These are phyloP conservation scores for Dendrocincla fuliginosa DNA, from an alignment of 2,797 vertebrate species.

Conservation along the genomic window DNA sequence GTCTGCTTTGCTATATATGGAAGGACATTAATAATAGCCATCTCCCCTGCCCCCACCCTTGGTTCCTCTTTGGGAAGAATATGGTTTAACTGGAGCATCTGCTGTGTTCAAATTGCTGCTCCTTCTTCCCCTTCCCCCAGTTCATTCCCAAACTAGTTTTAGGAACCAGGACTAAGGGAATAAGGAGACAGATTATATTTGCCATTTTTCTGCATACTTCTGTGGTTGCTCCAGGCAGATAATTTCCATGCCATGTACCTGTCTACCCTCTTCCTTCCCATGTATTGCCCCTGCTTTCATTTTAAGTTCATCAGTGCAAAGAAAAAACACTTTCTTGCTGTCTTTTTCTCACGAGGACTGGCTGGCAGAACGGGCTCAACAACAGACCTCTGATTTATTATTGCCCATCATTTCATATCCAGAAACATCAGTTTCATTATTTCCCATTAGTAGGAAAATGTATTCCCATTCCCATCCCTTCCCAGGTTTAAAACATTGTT, in stretches of 20 bases:
- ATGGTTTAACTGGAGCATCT: constrained; percentile 50
- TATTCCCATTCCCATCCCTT: not conserved
- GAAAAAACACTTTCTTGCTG: not conserved
- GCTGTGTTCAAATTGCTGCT: constrained; percentile 18
- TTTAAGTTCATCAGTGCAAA: not conserved
- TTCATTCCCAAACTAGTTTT: constrained; percentile 44
- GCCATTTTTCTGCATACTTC: not conserved
- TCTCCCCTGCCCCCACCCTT: constrained; percentile 51
- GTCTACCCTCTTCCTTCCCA: not conserved
- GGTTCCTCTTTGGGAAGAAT: constrained; percentile 15
- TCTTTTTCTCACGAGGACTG: constrained; percentile 1
- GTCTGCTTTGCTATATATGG: constrained; percentile 54
- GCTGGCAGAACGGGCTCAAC: not conserved
- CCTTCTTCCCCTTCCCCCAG: constrained; percentile 32
- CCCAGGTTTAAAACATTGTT: constrained; percentile 20
- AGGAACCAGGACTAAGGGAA: constrained; percentile 12
- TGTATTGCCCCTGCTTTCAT: not conserved
- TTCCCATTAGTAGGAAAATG: constrained; percentile 1
- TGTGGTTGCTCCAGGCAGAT: constrained; percentile 14
- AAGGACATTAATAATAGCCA: constrained; percentile 55
- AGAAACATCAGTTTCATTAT: not conserved
- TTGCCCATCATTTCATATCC: not conserved
- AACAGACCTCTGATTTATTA: constrained; percentile 26
- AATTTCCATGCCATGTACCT: not conserved
- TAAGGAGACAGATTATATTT: not conserved